phyloP scores from a whole-genome alignment of 2,113 vertebrate genomes.

The Poeciliopsis occidentalis region DNA sequence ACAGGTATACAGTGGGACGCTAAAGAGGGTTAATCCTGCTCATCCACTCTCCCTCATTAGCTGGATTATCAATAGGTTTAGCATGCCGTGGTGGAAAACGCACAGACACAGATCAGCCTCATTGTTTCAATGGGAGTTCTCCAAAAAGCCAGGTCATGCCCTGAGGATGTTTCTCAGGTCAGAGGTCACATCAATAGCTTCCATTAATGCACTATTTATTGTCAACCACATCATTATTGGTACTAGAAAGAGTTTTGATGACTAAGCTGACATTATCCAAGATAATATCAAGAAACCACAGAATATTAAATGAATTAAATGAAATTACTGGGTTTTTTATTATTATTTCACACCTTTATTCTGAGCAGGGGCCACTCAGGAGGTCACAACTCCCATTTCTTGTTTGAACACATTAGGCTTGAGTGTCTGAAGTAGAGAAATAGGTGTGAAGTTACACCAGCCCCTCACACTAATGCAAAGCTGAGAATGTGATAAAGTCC shows the following conservation, averaged over 20 bases:
- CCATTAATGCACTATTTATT: conserved; percentile 89
- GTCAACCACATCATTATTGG: conserved; percentile 82
- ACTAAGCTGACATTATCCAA: neutral
- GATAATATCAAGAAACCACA: neutral
- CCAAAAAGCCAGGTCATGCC: conserved; percentile 80
- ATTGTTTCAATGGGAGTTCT: conserved; percentile 82
- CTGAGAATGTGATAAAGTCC: conserved; percentile 57
- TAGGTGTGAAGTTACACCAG: conserved; percentile 69
- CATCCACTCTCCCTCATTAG: conserved; percentile 82
- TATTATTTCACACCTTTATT: conserved; percentile 22
- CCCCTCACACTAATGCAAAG: conserved; percentile 48
- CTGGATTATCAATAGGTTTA: conserved; percentile 80
- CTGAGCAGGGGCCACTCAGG: conserved; percentile 14
- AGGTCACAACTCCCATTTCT: conserved; percentile 54
- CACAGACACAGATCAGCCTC: conserved; percentile 82
- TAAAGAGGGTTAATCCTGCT: conserved; percentile 87
- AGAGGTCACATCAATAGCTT: conserved; percentile 90
- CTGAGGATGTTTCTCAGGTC: conserved; percentile 87
- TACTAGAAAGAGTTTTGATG: conserved; percentile 59
- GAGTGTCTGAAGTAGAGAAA: conserved; percentile 44
- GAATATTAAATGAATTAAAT: neutral
- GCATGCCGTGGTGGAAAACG: conserved; percentile 79
- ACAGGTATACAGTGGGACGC: conserved; percentile 58
- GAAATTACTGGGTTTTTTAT: neutral
- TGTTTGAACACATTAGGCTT: conserved; percentile 48